Evolutionary conservation across 2,113 vertebrate species (phyloP).

Genomic region (Heterotilapia buettikoferi): DNA sequence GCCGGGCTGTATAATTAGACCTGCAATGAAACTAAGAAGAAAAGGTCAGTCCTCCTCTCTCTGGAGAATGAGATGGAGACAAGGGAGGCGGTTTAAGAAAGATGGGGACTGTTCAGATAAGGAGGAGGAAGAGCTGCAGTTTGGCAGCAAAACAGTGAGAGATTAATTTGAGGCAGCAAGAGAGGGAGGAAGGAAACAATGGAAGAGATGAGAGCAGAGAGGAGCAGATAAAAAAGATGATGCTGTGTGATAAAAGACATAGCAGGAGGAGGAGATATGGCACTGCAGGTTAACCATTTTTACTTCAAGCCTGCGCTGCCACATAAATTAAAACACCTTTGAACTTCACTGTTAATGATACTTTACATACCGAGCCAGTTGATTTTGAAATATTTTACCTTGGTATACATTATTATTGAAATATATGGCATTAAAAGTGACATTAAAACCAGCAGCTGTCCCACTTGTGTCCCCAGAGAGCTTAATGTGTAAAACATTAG

Average conservation of each 20-base stretch:
- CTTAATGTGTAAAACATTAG: neutral
- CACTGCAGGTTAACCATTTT: neutral
- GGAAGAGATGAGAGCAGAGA: neutral
- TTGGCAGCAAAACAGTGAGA: neutral
- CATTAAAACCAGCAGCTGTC: neutral
- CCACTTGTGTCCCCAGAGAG: fast-evolving
- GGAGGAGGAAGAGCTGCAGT: neutral
- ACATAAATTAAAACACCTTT: neutral
- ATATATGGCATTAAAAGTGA: neutral
- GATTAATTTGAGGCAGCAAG: neutral
- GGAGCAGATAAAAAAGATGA: neutral
- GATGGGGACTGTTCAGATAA: neutral
- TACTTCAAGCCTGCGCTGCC: neutral
- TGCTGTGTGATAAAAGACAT: neutral
- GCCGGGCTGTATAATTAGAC: neutral
- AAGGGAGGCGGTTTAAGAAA: neutral
- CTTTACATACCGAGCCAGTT: neutral
- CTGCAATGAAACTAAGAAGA: neutral
- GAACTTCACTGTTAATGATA: neutral
- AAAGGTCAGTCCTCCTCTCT: neutral
- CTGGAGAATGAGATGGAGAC: neutral
- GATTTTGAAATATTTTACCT: neutral
- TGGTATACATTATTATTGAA: neutral
- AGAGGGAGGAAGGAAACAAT: neutral
- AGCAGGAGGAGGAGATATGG: fast-evolving